A percentile compares a stretch with the other conserved stretches of the same genome.
Conservation (phyloP, 2,888 invertebrate genomes). For the Selenia dentaria region DNA sequence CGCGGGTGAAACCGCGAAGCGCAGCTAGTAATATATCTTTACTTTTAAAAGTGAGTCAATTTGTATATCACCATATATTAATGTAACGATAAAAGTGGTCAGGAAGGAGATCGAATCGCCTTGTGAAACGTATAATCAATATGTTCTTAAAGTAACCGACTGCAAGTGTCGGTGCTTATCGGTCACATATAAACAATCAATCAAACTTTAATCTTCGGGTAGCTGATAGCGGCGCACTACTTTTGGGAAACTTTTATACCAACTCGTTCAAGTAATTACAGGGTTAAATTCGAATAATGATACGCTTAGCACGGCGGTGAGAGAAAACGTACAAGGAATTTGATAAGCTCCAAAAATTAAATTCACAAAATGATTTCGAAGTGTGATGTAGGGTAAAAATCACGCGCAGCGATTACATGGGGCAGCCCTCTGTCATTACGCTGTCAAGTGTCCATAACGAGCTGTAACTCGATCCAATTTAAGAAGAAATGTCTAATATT, state of each 20-base stretch:
- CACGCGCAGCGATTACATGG: constrained; percentile 65
- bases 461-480: constrained; percentile 44
- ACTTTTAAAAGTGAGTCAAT: too few relatives aligned
- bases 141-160: constrained; percentile 33
- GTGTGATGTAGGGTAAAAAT: constrained; percentile 76
- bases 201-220: constrained; percentile 47
- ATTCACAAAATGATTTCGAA: constrained; percentile 67
- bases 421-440: constrained; percentile 74
- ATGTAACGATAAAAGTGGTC: too few relatives aligned
- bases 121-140: constrained; percentile 8
- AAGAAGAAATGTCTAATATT: constrained; percentile 41
- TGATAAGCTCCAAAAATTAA: constrained; percentile 69
- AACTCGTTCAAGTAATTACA: constrained; percentile 64
- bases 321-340: constrained; percentile 62
- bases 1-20: too few relatives aligned
- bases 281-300: constrained; percentile 65
- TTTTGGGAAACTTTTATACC: constrained; percentile 58
- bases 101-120: constrained; percentile 9
- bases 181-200: constrained; percentile 56
- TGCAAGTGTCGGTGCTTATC: constrained; percentile 45
- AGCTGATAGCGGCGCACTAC: constrained; percentile 42
- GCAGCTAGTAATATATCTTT: too few relatives aligned
- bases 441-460: constrained; percentile 65
- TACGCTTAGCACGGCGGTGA: constrained; percentile 61
- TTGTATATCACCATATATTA: too few relatives aligned